Base-by-base conservation (phyloP, 2,888 invertebrate species). In the Nomada fucata region DNA sequence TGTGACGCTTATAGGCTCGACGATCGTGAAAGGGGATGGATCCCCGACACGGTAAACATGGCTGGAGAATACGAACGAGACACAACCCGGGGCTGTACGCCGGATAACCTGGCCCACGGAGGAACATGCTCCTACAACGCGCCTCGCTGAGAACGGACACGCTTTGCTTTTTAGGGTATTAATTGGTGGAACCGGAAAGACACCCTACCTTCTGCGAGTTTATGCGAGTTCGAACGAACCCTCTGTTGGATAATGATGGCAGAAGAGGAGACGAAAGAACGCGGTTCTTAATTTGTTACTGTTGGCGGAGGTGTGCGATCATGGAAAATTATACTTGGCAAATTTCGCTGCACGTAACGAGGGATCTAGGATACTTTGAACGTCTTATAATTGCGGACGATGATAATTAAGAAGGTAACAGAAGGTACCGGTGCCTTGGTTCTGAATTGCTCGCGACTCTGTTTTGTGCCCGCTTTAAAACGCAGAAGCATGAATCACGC, bases 21-120 rank as follows among this genome's bases (percentile, higher is more conserved):
- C 50, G 60, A 76, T 68, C 36, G 36, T 44, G 53, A 36, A 47
- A 36, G 69, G 59, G 80, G 80, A 74, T 26, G 79, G 65, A 36
- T 47, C 53, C 52, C 67, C 70, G 82, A 72, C 74, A 73, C 60
- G 73, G 69, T 77, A 70, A 77, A 83, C 82, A 82, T 29, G 76
- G 64, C 15, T 26, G 55, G 52, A 44, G 76, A 70, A 83, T 75
- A 82, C 52, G 67, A 80, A 50, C 79, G 53, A 65, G 65, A 72
- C 79, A 80, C 61, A 71, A 70, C 79, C 61, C 79, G 55, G 13
- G 53, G 47, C 70, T 79, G 79, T 79, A 69, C 71, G 67, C 79
- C 70, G 67, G 79, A 79, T 79, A 79, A 71, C 64, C 53, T 11
- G n/a, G 36, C 63, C 47, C 36, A 9, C 13, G 65, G 36, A 36